These are phyloP conservation scores for fruit fly (Drosophila melanogaster) DNA, from an alignment of 1,140 invertebrate species.

Conservation along the genomic window Release_6_plus_ISO1_MT NT_033777.3:12598501-12599000, in stretches of 20 bases:
- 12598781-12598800: too few relatives aligned
- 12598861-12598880: slow-evolving; percentile 56
- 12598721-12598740: slow-evolving; percentile 31
- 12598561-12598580: slow-evolving; percentile 54
- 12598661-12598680: slow-evolving; percentile 29
- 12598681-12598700: slow-evolving; percentile 19
- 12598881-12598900: slow-evolving; percentile 22
- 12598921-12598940: slow-evolving; percentile 52
- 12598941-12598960: slow-evolving; percentile 38
- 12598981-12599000: slow-evolving; percentile 28
- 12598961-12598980: slow-evolving; percentile 9
- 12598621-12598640: slow-evolving; percentile 14
- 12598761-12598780: not conserved
- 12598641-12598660: slow-evolving; percentile 27
- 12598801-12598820: not conserved
- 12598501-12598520: not conserved
- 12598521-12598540: not conserved
- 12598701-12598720: slow-evolving; percentile 41
- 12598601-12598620: slow-evolving; percentile 32
- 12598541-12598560: not conserved
- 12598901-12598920: slow-evolving; percentile 34
- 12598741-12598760: not conserved
- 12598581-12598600: slow-evolving; percentile 23
- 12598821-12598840: slow-evolving; percentile 54
- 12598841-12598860: slow-evolving; percentile 76